Evolutionary conservation across 23 tunicate species (phyloP).

Genomic region (Ascidia mentula): DNA sequence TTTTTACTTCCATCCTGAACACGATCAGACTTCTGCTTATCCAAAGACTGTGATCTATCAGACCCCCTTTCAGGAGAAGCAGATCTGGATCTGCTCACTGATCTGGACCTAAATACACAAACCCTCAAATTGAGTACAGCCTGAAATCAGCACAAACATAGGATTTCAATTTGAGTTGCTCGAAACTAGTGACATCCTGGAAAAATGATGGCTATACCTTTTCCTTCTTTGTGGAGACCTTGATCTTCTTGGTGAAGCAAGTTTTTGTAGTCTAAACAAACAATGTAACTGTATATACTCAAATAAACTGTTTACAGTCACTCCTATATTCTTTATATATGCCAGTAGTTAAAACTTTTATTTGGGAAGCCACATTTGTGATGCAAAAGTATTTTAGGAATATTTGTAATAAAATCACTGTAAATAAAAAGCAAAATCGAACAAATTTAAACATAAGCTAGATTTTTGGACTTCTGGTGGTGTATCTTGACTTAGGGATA

Average conservation of each 20-base stretch:
- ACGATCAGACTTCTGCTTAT: background rate
- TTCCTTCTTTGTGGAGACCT: slow-evolving; percentile 42
- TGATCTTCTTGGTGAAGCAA: slow-evolving; percentile 37
- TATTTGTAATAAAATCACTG: background rate
- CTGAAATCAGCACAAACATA: background rate
- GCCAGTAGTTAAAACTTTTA: too few relatives aligned
- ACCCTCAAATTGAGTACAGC: background rate
- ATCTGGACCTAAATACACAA: slow-evolving; percentile 13
- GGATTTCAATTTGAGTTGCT: too few relatives aligned
- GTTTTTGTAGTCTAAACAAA: slow-evolving; percentile 19
- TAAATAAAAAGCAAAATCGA: too few relatives aligned
- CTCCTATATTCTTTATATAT: too few relatives aligned
- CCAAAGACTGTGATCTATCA: slow-evolving; percentile 20
- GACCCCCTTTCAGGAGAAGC: background rate
- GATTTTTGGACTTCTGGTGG: too few relatives aligned
- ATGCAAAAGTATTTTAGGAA: background rate
- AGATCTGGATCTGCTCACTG: slow-evolving; percentile 12
- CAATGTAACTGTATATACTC: too few relatives aligned
- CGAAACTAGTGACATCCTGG: background rate
- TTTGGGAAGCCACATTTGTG: too few relatives aligned
- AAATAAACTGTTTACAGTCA: too few relatives aligned
- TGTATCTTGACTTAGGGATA: too few relatives aligned
- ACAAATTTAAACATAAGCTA: too few relatives aligned
- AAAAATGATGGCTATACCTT: background rate
- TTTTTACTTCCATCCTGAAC: background rate